Conservation (phyloP, 2,797 vertebrate species). For the Rhinatrema bivittatum region DNA sequence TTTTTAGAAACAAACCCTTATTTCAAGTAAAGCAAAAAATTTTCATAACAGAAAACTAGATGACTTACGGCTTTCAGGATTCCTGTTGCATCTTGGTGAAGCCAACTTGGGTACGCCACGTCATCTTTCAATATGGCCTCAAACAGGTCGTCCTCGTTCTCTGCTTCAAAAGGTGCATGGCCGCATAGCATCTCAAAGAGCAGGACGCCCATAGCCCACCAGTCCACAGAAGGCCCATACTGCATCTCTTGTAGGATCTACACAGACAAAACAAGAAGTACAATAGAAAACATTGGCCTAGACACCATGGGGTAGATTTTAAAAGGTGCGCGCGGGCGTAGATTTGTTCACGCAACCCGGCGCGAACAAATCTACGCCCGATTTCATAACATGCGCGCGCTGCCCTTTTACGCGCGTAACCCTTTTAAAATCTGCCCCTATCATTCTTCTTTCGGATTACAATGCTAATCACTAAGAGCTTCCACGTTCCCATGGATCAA, state of each 20-base stretch:
- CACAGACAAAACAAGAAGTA: background rate
- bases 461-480: no score
- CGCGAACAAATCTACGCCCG: no score
- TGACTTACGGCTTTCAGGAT: slow-evolving; percentile 89
- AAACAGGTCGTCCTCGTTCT: slow-evolving; percentile 95
- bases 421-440: no score
- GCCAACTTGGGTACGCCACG: slow-evolving; percentile 85
- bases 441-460: background rate
- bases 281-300: background rate
- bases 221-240: slow-evolving; percentile 90
- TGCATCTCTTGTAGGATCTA: slow-evolving; percentile 95
- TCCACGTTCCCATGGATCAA: no score
- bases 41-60: no score
- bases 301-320: no score
- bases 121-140: slow-evolving; percentile 92
- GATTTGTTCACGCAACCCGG: no score
- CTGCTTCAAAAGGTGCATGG: slow-evolving; percentile 90
- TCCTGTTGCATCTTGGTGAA: slow-evolving; percentile 73
- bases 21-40: background rate
- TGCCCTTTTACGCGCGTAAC: no score
- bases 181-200: slow-evolving; percentile 95
- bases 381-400: no score
- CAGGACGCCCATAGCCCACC: slow-evolving; percentile 95
- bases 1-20: background rate
- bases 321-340: no score